A percentile compares a stretch with the other conserved stretches of the same genome.
These are phyloP conservation scores for Sebastes itinus DNA, from an alignment of 2,797 vertebrate genomes.

Conservation along the genomic window DNA sequence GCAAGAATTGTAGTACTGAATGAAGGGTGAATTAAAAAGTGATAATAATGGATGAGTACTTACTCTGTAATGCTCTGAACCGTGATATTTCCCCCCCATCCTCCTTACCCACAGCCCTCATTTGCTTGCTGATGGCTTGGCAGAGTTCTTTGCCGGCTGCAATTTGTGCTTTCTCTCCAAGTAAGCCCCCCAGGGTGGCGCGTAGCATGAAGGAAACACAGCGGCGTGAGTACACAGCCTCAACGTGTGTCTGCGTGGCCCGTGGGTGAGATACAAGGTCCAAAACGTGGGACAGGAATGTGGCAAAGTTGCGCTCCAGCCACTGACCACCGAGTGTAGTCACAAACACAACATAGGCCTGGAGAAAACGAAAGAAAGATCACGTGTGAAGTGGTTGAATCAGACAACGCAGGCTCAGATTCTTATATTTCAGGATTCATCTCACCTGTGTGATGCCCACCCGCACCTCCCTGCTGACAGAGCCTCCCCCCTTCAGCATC, in stretches of 20 bases:
- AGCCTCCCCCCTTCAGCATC: conserved; percentile 97
- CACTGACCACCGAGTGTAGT: conserved; percentile 96
- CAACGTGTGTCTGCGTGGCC: conserved; percentile 97
- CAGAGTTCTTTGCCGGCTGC: conserved; percentile 98
- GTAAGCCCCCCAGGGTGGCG: conserved; percentile 93
- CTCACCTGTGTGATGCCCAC: conserved; percentile 98
- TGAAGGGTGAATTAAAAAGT: conserved; percentile 34
- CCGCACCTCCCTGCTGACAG: conserved; percentile 97
- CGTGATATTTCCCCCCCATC: conserved; percentile 85
- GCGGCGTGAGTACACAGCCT: conserved; percentile 97
- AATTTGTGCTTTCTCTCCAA: conserved; percentile 98
- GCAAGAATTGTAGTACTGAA: conserved; percentile 44
- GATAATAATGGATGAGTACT: conserved; percentile 80
- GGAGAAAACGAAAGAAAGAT: neutral
- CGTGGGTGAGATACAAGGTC: conserved; percentile 97
- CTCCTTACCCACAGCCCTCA: conserved; percentile 98
- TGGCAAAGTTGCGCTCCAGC: conserved; percentile 97
- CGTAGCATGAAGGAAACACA: conserved; percentile 98
- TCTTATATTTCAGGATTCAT: neutral
- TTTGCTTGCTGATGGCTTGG: conserved; percentile 98
- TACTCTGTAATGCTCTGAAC: conserved; percentile 86
- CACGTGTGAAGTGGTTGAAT: neutral
- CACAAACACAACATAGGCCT: conserved; percentile 99
- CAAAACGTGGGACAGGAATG: conserved; percentile 94
- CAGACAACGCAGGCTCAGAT: neutral